Evolutionary conservation across 1,140 invertebrate genomes (phyloP), one percentile per base, ranked within the genome.

Genomic region (Globodera ellingtonae): DNA sequence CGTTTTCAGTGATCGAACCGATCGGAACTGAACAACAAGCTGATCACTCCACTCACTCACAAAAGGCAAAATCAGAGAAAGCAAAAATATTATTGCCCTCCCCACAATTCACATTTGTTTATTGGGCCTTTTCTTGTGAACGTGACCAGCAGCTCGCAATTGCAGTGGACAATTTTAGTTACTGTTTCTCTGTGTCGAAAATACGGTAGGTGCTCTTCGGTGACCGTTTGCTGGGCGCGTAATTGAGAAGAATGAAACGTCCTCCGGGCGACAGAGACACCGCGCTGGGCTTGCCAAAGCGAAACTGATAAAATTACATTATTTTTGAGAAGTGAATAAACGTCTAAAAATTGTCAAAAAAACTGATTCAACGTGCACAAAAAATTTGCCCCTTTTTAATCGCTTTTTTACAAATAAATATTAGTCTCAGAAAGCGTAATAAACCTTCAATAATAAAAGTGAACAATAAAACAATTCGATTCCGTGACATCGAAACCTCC

Each of bases 151-250:
- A 35, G 35, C 35, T 35, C 35, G 35, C 35, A 35, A 35, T 2
- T 35, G 35, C 35, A 35, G 35, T 35, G 35, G 1, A 35, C 35
- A 35, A 3, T 1, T 1, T 1, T 35, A 35, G 72, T 65, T 52
- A 85, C 84, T 70, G 72, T 24, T 83, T 84, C 52, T 83, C 47
- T 0, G 56, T 76, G 72, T 84, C 73, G 65, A 52, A 84, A 59
- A 84, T 84, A 72, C 84, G 79, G n/a, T 87, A 86, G 24, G 35
- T 83, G 47, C 18, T 85, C 44, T 82, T 84, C 0, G 83, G 44
- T 21, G 73, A 83, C 56, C 62, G 78, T 72, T 84, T 75, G 48
- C 35, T 85, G 9, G 56, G 46, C 50, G 81, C 72, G 79, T 83
- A 84, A 18, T 84, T 70, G 44, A 82, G 21, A 21, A 84, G 56